phyloP scores from a whole-genome alignment of 1,140 invertebrate genomes.

The Hylaeus volcanicus region DNA sequence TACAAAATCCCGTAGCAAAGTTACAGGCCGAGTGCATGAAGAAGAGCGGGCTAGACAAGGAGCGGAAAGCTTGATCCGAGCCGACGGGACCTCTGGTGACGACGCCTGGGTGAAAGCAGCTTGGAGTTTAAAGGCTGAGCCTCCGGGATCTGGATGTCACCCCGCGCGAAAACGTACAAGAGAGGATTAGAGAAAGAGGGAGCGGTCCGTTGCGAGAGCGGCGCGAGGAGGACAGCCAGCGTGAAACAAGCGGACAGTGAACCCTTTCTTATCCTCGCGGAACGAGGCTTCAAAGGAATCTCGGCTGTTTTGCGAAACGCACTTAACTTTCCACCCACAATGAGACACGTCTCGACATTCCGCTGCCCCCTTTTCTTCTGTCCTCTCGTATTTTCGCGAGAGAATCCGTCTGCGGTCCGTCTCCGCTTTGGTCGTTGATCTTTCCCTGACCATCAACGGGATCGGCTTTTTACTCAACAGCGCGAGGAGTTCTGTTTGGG shows the following conservation, averaged over 20 bases:
- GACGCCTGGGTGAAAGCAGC: slow-evolving; percentile 62
- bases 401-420: slow-evolving; percentile 45
- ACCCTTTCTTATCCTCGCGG: slow-evolving; percentile 58
- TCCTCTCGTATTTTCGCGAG: slow-evolving; percentile 21
- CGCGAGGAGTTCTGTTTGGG: neutral
- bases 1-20: slow-evolving; percentile 16
- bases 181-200: slow-evolving; percentile 56
- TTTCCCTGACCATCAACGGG: slow-evolving; percentile 21
- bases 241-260: slow-evolving; percentile 41
- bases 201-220: neutral
- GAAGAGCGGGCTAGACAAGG: slow-evolving; percentile 22
- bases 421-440: slow-evolving; percentile 52
- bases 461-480: neutral
- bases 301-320: slow-evolving; percentile 52
- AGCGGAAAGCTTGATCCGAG: slow-evolving; percentile 62
- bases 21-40: slow-evolving; percentile 8
- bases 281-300: slow-evolving; percentile 57
- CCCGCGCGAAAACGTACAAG: slow-evolving; percentile 59
- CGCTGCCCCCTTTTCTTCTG: slow-evolving; percentile 32
- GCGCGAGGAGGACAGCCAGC: neutral
- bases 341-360: slow-evolving; percentile 29
- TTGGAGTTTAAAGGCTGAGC: slow-evolving; percentile 69
- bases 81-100: slow-evolving; percentile 58
- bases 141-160: slow-evolving; percentile 63
- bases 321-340: slow-evolving; percentile 58